phyloP scores from a whole-genome alignment of 2,888 invertebrate species.

The Euplexia lucipara region DNA sequence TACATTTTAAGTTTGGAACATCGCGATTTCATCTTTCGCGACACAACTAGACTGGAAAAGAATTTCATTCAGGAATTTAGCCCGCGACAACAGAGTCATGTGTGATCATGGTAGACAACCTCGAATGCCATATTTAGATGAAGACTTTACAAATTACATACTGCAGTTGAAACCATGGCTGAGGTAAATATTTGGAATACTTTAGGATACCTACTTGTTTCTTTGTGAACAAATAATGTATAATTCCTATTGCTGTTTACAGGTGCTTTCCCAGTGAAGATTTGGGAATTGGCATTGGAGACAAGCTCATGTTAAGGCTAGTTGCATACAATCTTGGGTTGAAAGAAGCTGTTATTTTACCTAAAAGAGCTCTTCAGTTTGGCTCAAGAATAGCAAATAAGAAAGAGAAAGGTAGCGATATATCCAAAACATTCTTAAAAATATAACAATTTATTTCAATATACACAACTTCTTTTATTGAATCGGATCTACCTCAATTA shows the following conservation, averaged over 20 bases:
- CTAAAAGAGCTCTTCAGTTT: constrained; percentile 99
- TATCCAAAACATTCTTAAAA: constrained; percentile 89
- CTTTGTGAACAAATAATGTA: neutral
- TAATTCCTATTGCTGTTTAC: constrained; percentile 58
- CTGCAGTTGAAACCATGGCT: constrained; percentile 92
- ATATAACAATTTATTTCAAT: constrained; percentile 38
- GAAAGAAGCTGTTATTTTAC: constrained; percentile 92
- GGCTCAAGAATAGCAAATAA: constrained; percentile 98
- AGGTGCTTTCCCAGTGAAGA: constrained; percentile 91
- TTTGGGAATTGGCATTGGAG: constrained; percentile 95
- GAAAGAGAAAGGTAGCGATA: constrained; percentile 96
- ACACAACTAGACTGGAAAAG: constrained; percentile 96
- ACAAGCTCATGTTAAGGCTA: constrained; percentile 96
- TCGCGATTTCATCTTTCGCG: no score
- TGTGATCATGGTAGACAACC: constrained; percentile 96
- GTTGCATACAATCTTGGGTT: constrained; percentile 93
- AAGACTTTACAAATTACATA: constrained; percentile 92
- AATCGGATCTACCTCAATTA: no score
- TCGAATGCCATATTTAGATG: constrained; percentile 95
- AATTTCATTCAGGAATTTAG: constrained; percentile 97
- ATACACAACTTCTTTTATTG: constrained; percentile 25
- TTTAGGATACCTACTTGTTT: neutral
- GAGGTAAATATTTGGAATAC: constrained; percentile 84
- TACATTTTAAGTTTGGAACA: no score
- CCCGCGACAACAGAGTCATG: constrained; percentile 98